phyloP scores from a whole-genome alignment of 2,888 invertebrate species.

The Exocentrus adspersus region DNA sequence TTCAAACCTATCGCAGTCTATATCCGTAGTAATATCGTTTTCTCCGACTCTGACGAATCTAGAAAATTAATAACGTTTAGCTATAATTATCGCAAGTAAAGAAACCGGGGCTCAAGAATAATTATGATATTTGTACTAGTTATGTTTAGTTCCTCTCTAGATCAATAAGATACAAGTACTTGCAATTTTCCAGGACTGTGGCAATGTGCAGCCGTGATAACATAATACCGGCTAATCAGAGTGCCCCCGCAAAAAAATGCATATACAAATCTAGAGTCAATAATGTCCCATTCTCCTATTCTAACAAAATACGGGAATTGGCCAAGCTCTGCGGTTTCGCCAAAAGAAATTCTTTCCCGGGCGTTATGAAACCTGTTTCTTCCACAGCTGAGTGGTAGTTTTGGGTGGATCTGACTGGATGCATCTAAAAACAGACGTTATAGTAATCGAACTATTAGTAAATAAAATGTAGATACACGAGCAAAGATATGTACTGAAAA shows the following conservation, averaged over 20 bases:
- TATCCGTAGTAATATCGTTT: background rate
- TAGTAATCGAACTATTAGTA: too few species aligned
- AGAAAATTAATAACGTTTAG: too few species aligned
- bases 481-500: too few species aligned
- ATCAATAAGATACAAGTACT: too few species aligned
- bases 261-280: background rate
- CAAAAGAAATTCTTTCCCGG: background rate
- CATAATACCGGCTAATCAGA: constrained; percentile 59
- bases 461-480: too few species aligned
- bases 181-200: background rate
- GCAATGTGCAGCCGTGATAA: constrained; percentile 64
- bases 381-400: constrained; percentile 9
- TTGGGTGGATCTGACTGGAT: too few species aligned
- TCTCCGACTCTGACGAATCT: constrained; percentile 7
- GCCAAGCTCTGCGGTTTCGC: constrained; percentile 59
- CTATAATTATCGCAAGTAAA: too few species aligned
- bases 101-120: background rate
- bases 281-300: constrained; percentile 61
- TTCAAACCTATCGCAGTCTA: background rate
- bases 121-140: background rate
- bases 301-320: constrained; percentile 73
- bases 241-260: constrained; percentile 59
- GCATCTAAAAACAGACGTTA: too few species aligned
- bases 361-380: background rate
- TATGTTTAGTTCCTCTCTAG: too few species aligned